Evolutionary conservation across 1,140 invertebrate species (phyloP).

Genomic region (Sarcophaga bullata): DNA sequence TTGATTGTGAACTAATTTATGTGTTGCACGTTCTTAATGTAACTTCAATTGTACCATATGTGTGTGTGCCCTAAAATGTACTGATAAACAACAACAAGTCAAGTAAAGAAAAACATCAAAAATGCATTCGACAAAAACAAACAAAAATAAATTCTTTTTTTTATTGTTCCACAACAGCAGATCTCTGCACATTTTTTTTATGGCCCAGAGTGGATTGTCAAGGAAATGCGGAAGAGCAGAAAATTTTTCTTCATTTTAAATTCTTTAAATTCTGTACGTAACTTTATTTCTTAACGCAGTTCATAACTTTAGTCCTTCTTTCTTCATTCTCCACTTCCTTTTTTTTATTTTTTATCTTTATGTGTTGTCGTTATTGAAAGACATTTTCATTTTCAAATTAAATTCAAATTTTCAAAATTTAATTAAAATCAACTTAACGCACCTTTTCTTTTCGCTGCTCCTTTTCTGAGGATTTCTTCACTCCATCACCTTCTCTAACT

Average conservation of each 20-base stretch:
- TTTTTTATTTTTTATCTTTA: no score
- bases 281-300: no score
- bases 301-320: no score
- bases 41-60: not conserved
- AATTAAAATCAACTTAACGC: conserved; percentile 37
- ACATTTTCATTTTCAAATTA: not conserved
- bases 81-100: not conserved
- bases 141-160: no score
- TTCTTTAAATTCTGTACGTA: no score
- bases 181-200: no score
- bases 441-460: not conserved
- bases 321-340: no score
- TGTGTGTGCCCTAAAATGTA: conserved; percentile 1
- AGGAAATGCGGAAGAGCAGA: conserved; percentile 26
- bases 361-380: not conserved
- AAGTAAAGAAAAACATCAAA: not conserved
- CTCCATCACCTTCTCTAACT: not conserved
- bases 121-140: not conserved
- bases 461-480: no score
- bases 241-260: no score
- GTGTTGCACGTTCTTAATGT: conserved; percentile 5
- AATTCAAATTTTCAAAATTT: conserved; percentile 28
- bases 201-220: not conserved
- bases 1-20: conserved; percentile 46
- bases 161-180: not conserved